Percentiles rank a stretch among this genome's conserved stretches.
phyloP scores from a whole-genome alignment of 2,113 vertebrate species.

The Aleadryas rufinucha region DNA sequence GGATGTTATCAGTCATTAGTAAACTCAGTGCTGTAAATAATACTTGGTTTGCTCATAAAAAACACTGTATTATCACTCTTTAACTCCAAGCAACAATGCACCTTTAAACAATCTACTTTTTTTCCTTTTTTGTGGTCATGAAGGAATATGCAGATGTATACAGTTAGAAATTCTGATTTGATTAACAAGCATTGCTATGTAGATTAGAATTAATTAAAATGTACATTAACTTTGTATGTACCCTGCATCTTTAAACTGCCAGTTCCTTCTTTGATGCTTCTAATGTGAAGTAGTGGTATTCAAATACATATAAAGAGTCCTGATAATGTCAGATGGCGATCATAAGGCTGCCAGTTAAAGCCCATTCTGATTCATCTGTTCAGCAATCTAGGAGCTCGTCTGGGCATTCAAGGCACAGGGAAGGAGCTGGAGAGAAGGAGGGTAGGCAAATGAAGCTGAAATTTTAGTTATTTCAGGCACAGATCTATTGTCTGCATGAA shows the following conservation, averaged over 20 bases:
- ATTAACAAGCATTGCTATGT: not conserved
- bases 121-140: not conserved
- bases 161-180: not conserved
- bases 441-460: not conserved
- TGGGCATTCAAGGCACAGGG: not conserved
- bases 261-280: not conserved
- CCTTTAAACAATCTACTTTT: not conserved
- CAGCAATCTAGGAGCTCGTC: not conserved
- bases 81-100: not conserved
- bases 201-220: slow-evolving; percentile 16
- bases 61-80: not conserved
- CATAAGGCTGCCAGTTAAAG: not conserved
- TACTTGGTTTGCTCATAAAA: not conserved
- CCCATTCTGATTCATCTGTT: not conserved
- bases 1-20: not conserved
- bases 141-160: not conserved
- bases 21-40: not conserved
- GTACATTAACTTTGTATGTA: not conserved
- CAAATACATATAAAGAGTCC: not conserved
- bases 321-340: not conserved
- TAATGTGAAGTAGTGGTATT: not conserved
- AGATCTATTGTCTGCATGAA: not conserved
- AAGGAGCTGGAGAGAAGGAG: not conserved
- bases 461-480: not conserved
- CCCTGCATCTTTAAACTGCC: not conserved